These are phyloP conservation scores for Notiomystis cincta DNA, from an alignment of 2,113 vertebrate genomes.

Conservation along the genomic window DNA sequence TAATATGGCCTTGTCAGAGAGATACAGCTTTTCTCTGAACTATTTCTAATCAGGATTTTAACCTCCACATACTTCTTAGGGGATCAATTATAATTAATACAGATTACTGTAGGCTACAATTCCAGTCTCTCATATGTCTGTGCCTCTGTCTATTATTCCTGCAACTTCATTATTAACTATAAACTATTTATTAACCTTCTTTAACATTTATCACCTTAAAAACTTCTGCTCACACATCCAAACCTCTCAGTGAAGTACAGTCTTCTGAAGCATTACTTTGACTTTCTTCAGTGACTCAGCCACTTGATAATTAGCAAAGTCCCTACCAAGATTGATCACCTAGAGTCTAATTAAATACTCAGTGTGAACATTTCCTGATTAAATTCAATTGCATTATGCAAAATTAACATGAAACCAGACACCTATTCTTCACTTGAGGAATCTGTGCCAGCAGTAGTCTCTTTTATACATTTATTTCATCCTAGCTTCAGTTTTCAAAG, in stretches of 20 bases:
- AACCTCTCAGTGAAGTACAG: not conserved
- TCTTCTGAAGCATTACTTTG: not conserved
- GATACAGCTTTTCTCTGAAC: not conserved
- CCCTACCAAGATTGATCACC: constrained; percentile 1
- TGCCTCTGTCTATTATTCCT: not conserved
- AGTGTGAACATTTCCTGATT: constrained; percentile 13
- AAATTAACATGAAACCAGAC: not conserved
- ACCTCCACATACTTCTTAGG: not conserved
- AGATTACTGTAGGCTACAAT: not conserved
- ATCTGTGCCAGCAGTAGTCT: not conserved
- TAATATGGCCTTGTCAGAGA: not conserved
- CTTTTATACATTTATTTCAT: not conserved
- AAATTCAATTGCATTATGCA: not conserved
- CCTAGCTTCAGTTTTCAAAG: not conserved
- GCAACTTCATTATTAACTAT: not conserved
- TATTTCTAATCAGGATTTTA: not conserved
- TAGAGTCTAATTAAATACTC: constrained; percentile 32
- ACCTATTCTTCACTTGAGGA: not conserved
- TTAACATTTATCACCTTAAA: not conserved
- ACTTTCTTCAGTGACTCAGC: constrained; percentile 5
- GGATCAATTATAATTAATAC: not conserved
- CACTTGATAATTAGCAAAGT: constrained; percentile 34
- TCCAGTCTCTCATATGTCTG: not conserved
- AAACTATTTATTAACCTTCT: not conserved
- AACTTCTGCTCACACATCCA: not conserved